Percentiles rank a stretch among this genome's conserved stretches.
These are phyloP conservation scores for Aricia agestis DNA, from an alignment of 1,140 invertebrate genomes.

Conservation along the genomic window DNA sequence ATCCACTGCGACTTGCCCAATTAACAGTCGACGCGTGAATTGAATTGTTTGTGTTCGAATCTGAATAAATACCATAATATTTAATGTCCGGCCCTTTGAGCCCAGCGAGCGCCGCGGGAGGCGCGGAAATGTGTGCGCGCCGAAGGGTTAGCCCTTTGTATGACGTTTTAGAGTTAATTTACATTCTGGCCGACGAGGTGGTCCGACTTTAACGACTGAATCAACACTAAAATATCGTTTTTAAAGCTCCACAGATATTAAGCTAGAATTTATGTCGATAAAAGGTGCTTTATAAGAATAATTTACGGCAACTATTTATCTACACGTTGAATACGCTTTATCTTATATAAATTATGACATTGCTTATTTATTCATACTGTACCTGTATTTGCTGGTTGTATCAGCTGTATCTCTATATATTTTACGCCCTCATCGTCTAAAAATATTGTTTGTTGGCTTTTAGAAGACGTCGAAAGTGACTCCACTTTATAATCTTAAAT, in stretches of 20 bases:
- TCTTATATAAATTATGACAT: background rate
- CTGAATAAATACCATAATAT: slow-evolving; percentile 73
- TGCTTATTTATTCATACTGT: background rate
- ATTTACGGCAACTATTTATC: background rate
- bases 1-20: slow-evolving; percentile 70
- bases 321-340: background rate
- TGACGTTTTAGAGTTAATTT: slow-evolving; percentile 72
- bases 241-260: slow-evolving; percentile 37
- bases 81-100: slow-evolving; percentile 66
- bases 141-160: slow-evolving; percentile 67
- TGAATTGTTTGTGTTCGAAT: slow-evolving; percentile 71
- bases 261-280: background rate
- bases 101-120: slow-evolving; percentile 53
- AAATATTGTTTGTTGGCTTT: background rate
- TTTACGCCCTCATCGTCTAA: background rate
- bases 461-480: background rate
- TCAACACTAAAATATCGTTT: slow-evolving; percentile 68
- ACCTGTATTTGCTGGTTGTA: background rate
- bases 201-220: slow-evolving; percentile 40
- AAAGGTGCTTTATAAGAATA: background rate
- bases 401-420: too few relatives aligned
- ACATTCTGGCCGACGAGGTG: slow-evolving; percentile 64
- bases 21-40: slow-evolving; percentile 70
- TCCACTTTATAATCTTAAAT: background rate
- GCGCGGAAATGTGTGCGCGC: slow-evolving; percentile 45